Evolutionary conservation across 2,113 vertebrate species (phyloP).

Genomic region (Mugil cephalus): DNA sequence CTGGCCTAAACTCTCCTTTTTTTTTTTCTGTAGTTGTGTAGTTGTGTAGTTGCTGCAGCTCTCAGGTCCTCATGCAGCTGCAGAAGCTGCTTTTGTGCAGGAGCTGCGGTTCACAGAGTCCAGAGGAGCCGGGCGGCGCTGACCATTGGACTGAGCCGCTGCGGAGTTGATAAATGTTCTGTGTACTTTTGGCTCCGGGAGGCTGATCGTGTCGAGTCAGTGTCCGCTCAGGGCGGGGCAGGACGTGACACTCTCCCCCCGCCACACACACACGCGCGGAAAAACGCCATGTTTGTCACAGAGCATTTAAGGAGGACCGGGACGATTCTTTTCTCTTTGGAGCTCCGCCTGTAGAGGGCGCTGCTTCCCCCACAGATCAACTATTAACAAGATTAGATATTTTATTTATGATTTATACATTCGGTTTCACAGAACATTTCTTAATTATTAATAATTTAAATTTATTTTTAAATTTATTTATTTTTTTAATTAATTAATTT

Average conservation of each 20-base stretch:
- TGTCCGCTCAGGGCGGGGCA: slow-evolving; percentile 28
- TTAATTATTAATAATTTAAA: too few relatives aligned
- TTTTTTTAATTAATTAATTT: too few relatives aligned
- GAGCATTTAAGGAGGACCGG: slow-evolving; percentile 43
- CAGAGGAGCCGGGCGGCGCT: background rate
- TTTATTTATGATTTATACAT: too few relatives aligned
- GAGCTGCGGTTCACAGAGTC: background rate
- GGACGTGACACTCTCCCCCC: slow-evolving; percentile 14
- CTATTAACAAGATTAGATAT: too few relatives aligned
- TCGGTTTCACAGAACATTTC: too few relatives aligned
- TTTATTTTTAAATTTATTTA: too few relatives aligned
- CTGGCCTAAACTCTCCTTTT: slow-evolving; percentile 13
- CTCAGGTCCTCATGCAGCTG: slow-evolving; percentile 22
- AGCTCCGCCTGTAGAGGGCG: background rate
- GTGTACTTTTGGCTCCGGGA: slow-evolving; percentile 25
- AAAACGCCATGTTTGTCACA: slow-evolving; percentile 40
- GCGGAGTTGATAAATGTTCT: slow-evolving; percentile 3
- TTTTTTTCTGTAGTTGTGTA: slow-evolving; percentile 1
- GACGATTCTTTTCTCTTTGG: too few relatives aligned
- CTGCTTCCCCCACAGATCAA: background rate
- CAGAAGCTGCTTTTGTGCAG: slow-evolving; percentile 10
- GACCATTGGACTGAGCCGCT: slow-evolving; percentile 32
- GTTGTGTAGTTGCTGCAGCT: too few relatives aligned
- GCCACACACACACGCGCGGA: background rate
- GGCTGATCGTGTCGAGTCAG: slow-evolving; percentile 10